Evolutionary conservation across 2,797 vertebrate species (phyloP).

Genomic region (Xenopus petersii): DNA sequence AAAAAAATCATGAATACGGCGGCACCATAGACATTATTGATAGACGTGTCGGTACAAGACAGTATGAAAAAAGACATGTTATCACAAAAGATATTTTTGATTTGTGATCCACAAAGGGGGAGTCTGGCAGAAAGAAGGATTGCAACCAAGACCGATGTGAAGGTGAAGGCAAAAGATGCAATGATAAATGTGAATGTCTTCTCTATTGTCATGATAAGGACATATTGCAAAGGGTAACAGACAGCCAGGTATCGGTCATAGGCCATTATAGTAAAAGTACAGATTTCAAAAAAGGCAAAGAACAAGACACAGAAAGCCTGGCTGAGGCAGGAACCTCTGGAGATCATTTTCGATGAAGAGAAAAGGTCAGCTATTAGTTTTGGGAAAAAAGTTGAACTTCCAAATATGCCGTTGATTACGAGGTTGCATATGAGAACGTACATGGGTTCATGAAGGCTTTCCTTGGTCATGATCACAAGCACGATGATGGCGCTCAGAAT

Average conservation of each 20-base stretch:
- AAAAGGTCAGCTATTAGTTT: conserved; percentile 6
- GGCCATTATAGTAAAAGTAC: conserved; percentile 19
- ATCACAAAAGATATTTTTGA: conserved; percentile 34
- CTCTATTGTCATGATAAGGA: conserved; percentile 10
- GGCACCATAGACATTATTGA: conserved; percentile 14
- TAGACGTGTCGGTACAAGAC: conserved; percentile 2
- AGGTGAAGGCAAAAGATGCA: neutral
- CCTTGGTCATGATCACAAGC: neutral
- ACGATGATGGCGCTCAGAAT: neutral
- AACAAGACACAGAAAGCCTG: conserved; percentile 1
- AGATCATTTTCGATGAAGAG: neutral
- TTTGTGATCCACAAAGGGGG: conserved; percentile 11
- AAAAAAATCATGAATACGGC: neutral
- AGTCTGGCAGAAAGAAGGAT: conserved; percentile 8
- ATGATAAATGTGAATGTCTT: conserved; percentile 2
- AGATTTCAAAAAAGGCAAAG: neutral
- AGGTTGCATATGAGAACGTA: conserved; percentile 15
- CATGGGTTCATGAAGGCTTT: conserved; percentile 21
- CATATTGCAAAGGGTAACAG: conserved; percentile 6
- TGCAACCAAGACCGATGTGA: neutral
- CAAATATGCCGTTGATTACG: conserved; percentile 6
- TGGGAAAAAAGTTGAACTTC: conserved; percentile 14
- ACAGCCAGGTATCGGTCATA: conserved; percentile 25
- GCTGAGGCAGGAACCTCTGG: neutral
- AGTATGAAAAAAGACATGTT: conserved; percentile 29